These are phyloP conservation scores for Pseudonaja textilis DNA, from an alignment of 2,113 vertebrate genomes.

Conservation along the genomic window DNA sequence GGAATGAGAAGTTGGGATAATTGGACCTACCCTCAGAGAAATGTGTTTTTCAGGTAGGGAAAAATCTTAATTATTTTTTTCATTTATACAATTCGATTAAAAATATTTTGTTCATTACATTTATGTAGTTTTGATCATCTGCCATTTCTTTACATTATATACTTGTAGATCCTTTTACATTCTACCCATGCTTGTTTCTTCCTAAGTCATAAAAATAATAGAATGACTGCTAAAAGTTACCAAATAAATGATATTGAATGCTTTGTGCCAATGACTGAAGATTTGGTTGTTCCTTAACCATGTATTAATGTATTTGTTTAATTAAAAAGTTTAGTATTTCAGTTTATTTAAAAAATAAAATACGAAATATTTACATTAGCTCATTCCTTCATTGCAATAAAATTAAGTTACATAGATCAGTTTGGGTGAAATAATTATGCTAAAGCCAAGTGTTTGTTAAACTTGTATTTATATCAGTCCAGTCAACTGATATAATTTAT, in stretches of 20 bases:
- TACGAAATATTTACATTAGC: neutral
- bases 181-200: neutral
- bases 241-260: neutral
- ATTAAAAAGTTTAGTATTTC: neutral
- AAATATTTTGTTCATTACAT: neutral
- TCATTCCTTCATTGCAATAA: neutral
- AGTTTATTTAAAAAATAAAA: neutral
- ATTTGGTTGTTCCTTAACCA: neutral
- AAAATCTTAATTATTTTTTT: neutral
- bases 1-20: slow-evolving; percentile 13
- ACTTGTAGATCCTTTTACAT: neutral
- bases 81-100: neutral
- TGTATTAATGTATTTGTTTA: neutral
- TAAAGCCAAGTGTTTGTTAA: neutral
- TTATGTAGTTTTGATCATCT: neutral
- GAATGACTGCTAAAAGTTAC: neutral
- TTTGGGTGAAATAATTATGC: neutral
- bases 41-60: neutral
- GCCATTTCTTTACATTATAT: neutral
- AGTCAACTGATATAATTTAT: neutral
- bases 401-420: neutral
- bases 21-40: slow-evolving; percentile 6
- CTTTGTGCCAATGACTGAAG: neutral
- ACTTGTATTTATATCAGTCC: neutral
- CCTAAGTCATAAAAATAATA: neutral